Base-by-base conservation (phyloP, 2,888 invertebrate genomes). In the Bedellia somnulentella region DNA sequence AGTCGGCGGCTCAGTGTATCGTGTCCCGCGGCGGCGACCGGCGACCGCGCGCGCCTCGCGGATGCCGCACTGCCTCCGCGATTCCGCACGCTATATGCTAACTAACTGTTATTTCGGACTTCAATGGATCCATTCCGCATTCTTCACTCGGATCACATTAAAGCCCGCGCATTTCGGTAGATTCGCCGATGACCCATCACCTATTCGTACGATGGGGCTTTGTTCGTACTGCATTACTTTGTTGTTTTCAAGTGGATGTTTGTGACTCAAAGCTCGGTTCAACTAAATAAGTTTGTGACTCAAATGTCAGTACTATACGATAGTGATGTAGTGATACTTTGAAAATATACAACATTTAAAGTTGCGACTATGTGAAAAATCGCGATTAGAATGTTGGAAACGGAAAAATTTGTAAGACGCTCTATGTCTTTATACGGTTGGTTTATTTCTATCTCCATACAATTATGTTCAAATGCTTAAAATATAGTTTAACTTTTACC, bases 1-100 rank as follows among this genome's bases (percentile, higher is more conserved):
- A 73, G 70, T 67, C 67, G 59, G 51, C 52, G 61, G 62, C 55
- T 66, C 71, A 71, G 70, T 73, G 73, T 73, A 75, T 67, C 70
- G 67, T 62, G 71, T 63, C 64, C 62, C 67, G 71, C 70, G 71
- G 70, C 71, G 71, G 70, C 70, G 70, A 68, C 59, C 52, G 5
- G 18, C 18, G 9, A 18, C 58, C 62, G 71, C 75, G 75, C 63
- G 52, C 58, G 59, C 55, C 31, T 33, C 39, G 42, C 53, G 54
- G 53, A 49, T 56, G 49, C 47, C 49, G 44, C 47, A 51, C 44
- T 48, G 43, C 41, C 48, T 42, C 39, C 43, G 38, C 39, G 25
- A 13, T 31, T 27, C 35, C 28, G 41, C 32, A 61, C 59, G 57
- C 61, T 71, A 67, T 61, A 60, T 61, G 56, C 57, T 57, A 63